Evolutionary conservation across 2,113 vertebrate genomes (phyloP).

Genomic region (Fulica atra): DNA sequence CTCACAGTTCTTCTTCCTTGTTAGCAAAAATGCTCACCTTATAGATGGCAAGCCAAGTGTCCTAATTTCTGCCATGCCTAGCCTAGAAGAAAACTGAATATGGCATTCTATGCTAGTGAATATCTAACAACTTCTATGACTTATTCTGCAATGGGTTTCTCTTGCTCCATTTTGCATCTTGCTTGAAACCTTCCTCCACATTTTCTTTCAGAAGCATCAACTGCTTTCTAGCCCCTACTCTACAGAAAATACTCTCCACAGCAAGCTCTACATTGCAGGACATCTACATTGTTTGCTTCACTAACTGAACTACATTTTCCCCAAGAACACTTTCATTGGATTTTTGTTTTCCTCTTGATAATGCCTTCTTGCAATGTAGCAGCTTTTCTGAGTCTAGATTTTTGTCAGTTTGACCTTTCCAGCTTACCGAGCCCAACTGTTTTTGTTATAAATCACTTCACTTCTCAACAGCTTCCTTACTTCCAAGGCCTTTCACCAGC

Average conservation of each 20-base stretch:
- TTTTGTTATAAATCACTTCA: neutral
- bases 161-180: neutral
- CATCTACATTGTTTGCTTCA: neutral
- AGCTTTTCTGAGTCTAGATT: slow-evolving; percentile 10
- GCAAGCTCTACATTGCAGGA: neutral
- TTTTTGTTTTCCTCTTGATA: neutral
- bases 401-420: slow-evolving; percentile 42
- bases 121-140: neutral
- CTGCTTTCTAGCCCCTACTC: neutral
- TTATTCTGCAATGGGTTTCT: neutral
- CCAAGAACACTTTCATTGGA: neutral
- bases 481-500: neutral
- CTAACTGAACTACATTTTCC: neutral
- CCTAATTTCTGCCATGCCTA: neutral
- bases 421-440: neutral
- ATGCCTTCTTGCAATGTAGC: neutral
- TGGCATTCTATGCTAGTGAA: neutral
- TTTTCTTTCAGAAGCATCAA: neutral
- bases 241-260: neutral
- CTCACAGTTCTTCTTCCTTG: neutral
- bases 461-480: slow-evolving; percentile 6
- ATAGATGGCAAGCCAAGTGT: neutral
- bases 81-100: neutral
- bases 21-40: neutral
- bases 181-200: neutral